Conservation (phyloP, 2,113 vertebrate species). For the Merops nubicus region DNA sequence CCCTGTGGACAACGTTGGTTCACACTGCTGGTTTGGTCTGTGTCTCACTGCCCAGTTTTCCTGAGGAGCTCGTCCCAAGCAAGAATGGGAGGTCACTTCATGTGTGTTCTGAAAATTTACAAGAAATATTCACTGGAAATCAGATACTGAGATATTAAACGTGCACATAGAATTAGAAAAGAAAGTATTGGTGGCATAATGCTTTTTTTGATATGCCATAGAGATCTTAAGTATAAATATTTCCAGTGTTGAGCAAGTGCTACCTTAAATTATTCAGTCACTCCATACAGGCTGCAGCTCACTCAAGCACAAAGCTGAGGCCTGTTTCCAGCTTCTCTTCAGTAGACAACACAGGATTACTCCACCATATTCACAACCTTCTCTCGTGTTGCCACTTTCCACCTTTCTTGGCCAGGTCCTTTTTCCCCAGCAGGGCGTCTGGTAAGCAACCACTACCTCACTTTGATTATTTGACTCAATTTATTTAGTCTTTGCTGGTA, state of each 20-base stretch:
- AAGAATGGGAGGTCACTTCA: not conserved
- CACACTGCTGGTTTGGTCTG: not conserved
- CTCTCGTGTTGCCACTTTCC: not conserved
- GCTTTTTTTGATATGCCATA: not conserved
- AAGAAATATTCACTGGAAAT: not conserved
- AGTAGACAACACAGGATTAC: not conserved
- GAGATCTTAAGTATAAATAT: not conserved
- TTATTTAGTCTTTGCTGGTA: not conserved
- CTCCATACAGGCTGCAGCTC: not conserved
- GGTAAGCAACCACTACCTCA: not conserved
- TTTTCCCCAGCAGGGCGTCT: not conserved
- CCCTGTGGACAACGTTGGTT: not conserved
- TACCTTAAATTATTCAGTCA: not conserved
- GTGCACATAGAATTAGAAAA: not conserved
- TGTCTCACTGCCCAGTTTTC: not conserved
- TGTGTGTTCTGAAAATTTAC: not conserved
- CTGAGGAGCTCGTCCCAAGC: not conserved
- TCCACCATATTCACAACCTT: not conserved
- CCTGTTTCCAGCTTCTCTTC: not conserved
- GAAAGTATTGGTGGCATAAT: not conserved
- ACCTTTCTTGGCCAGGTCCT: not conserved
- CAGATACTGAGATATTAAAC: not conserved
- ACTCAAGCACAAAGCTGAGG: not conserved
- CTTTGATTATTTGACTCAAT: not conserved
- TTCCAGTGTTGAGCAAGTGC: not conserved